A percentile compares a stretch with the other conserved stretches of the same genome.
These are phyloP conservation scores for Hemitrygon akajei DNA, from an alignment of 2,797 vertebrate genomes.

Conservation along the genomic window DNA sequence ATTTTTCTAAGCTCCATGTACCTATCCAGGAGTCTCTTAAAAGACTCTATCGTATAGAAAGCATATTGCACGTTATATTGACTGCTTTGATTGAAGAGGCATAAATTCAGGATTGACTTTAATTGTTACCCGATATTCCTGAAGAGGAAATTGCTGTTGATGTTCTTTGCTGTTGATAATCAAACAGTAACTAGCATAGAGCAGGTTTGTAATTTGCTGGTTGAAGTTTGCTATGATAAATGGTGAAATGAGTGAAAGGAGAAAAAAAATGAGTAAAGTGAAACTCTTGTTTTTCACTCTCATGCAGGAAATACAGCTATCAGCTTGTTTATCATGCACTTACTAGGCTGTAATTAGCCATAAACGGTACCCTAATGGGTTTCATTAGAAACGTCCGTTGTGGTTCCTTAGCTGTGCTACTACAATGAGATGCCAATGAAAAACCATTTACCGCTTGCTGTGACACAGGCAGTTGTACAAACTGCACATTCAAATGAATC, in stretches of 20 bases:
- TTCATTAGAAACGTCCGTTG: slow-evolving; percentile 32
- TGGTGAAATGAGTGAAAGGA: slow-evolving; percentile 13
- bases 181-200: not conserved
- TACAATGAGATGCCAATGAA: slow-evolving; percentile 19
- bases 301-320: not conserved
- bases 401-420: slow-evolving; percentile 27
- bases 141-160: not conserved
- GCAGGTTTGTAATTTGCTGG: not conserved
- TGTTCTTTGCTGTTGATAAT: not conserved
- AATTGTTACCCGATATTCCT: not conserved
- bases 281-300: not conserved
- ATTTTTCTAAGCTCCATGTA: too few relatives aligned
- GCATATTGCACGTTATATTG: not conserved
- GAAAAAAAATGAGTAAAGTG: too few relatives aligned
- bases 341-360: slow-evolving; percentile 29
- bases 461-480: slow-evolving; percentile 23
- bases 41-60: not conserved
- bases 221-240: not conserved
- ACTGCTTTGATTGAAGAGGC: not conserved
- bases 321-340: slow-evolving; percentile 32
- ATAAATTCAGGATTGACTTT: not conserved
- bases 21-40: too few relatives aligned
- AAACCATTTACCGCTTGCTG: slow-evolving; percentile 32
- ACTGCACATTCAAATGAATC: slow-evolving; percentile 29
- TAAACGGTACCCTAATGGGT: slow-evolving; percentile 34